Percentiles rank a stretch among this genome's conserved stretches.
phyloP scores from a whole-genome alignment of 64 coral and sea anemone species.

The Pocillopora verrucosa region DNA sequence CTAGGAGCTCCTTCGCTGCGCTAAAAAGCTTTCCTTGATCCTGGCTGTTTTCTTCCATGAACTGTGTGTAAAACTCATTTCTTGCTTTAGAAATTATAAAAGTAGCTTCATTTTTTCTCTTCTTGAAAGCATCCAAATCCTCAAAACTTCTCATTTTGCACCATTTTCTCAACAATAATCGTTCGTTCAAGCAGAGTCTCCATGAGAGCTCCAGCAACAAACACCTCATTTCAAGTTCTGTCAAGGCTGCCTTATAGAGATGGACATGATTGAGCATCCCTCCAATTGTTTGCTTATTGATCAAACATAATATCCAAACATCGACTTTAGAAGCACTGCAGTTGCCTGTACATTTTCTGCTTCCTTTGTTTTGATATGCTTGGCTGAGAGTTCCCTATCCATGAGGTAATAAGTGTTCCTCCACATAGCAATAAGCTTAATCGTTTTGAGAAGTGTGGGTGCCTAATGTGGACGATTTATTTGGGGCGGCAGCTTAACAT shows the following conservation, averaged over 20 bases:
- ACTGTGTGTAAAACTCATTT: too few species aligned
- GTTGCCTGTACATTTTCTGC: neutral
- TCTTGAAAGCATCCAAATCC: too few species aligned
- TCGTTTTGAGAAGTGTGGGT: neutral
- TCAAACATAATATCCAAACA: slow-evolving; percentile 29
- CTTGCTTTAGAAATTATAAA: too few species aligned
- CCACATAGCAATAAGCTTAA: neutral
- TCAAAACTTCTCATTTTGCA: neutral
- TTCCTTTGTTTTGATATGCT: neutral
- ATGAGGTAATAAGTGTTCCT: slow-evolving; percentile 33
- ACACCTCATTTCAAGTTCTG: slow-evolving; percentile 47
- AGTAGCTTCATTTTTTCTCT: neutral
- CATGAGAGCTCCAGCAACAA: slow-evolving; percentile 48
- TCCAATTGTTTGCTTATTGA: slow-evolving; percentile 53
- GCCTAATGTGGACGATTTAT: neutral
- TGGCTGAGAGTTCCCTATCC: slow-evolving; percentile 24
- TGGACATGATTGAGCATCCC: slow-evolving; percentile 67
- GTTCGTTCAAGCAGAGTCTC: slow-evolving; percentile 31
- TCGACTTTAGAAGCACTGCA: slow-evolving; percentile 29
- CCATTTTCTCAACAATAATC: slow-evolving; percentile 24
- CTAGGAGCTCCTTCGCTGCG: too few species aligned
- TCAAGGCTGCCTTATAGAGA: slow-evolving; percentile 53
- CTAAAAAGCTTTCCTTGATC: too few species aligned
- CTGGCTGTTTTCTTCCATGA: too few species aligned
- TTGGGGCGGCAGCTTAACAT: too few species aligned